phyloP scores from a whole-genome alignment of 2,888 invertebrate genomes.

The Drosophila atroscutellata region DNA sequence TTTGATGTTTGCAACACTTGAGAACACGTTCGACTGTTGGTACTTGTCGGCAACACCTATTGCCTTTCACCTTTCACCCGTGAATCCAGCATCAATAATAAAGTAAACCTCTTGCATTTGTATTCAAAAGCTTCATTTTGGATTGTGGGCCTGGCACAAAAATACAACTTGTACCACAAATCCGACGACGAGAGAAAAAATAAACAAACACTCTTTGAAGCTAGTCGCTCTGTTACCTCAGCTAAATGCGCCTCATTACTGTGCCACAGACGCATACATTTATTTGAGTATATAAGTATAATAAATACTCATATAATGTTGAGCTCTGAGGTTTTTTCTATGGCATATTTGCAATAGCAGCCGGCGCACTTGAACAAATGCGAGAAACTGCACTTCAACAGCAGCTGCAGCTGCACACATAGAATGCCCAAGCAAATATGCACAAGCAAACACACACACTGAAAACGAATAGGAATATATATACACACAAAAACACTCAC shows the following conservation, averaged over 20 bases:
- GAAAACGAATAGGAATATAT: not conserved
- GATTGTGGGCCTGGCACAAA: conserved; percentile 10
- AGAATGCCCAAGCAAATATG: conserved; percentile 49
- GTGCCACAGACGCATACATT: conserved; percentile 32
- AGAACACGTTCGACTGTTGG: conserved; percentile 12
- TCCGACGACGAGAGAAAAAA: conserved; percentile 26
- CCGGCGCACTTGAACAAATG: conserved; percentile 63
- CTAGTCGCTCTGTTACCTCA: conserved; percentile 55
- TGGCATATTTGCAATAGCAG: conserved; percentile 71
- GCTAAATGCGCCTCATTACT: conserved; percentile 76
- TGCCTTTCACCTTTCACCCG: conserved; percentile 32
- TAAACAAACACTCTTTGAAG: conserved; percentile 34
- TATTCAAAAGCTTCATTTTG: conserved; percentile 45
- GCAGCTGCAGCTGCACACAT: conserved; percentile 63
- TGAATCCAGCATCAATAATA: conserved; percentile 30
- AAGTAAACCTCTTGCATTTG: conserved; percentile 25
- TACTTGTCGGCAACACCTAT: conserved; percentile 54
- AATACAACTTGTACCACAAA: conserved; percentile 33
- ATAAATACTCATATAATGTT: conserved; percentile 56
- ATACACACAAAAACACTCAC: conserved; percentile 8
- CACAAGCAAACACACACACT: conserved; percentile 29
- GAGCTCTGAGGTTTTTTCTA: conserved; percentile 61
- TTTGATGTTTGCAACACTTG: conserved; percentile 2
- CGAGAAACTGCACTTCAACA: conserved; percentile 54
- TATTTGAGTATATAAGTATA: conserved; percentile 23